phyloP scores from a whole-genome alignment of 2,797 vertebrate species.

The Sarcophilus harrisii region DNA sequence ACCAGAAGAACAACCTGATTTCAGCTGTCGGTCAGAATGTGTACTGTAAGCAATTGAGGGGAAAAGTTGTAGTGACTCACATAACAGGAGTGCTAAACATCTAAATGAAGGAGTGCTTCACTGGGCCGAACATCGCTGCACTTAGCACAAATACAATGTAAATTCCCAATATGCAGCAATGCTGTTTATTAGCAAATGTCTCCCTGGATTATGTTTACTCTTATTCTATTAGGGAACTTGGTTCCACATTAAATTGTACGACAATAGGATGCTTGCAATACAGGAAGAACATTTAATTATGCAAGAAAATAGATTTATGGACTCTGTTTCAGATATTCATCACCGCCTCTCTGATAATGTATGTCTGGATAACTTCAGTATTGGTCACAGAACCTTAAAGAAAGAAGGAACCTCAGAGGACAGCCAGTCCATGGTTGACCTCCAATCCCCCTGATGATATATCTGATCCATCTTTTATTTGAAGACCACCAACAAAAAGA shows the following conservation, averaged over 20 bases:
- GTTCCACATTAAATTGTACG: constrained; percentile 79
- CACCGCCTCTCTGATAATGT: constrained; percentile 62
- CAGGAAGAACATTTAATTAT: constrained; percentile 60
- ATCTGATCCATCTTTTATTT: neutral
- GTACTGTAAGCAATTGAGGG: constrained; percentile 70
- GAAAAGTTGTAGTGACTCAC: constrained; percentile 66
- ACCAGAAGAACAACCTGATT: constrained; percentile 22
- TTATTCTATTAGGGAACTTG: constrained; percentile 83
- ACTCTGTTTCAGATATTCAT: constrained; percentile 66
- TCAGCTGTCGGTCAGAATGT: constrained; percentile 67
- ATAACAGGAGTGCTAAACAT: constrained; percentile 74
- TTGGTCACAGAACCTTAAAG: neutral
- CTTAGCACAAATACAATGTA: constrained; percentile 72
- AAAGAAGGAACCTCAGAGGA: neutral
- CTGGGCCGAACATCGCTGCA: constrained; percentile 74
- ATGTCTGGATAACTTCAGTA: constrained; percentile 53
- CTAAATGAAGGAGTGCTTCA: constrained; percentile 79
- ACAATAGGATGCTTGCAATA: constrained; percentile 76
- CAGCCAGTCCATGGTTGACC: neutral
- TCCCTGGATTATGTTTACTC: constrained; percentile 78
- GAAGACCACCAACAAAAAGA: neutral
- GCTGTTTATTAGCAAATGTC: constrained; percentile 81
- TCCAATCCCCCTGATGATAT: neutral
- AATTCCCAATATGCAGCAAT: constrained; percentile 73
- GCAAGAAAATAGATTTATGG: constrained; percentile 56